Conservation (phyloP, 2,113 vertebrate species). For the Eubucco bourcierii region DNA sequence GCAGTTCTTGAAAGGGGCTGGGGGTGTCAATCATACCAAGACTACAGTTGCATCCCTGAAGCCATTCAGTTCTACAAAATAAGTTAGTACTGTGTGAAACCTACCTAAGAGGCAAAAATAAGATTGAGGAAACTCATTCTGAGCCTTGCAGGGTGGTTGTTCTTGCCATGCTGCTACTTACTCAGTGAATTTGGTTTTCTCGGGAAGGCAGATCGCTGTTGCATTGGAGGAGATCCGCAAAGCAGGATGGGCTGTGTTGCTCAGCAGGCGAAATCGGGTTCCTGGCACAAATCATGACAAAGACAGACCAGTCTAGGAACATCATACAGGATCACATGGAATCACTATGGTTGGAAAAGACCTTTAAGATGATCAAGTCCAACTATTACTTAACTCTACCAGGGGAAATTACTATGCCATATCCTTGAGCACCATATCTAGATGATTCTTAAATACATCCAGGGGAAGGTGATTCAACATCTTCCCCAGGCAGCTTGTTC, state of each 20-base stretch:
- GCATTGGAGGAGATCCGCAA: conserved; percentile 84
- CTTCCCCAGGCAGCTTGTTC: too few relatives aligned
- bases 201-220: conserved; percentile 79
- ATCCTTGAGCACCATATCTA: too few relatives aligned
- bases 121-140: neutral
- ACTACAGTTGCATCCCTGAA: neutral
- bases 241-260: conserved; percentile 81
- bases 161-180: conserved; percentile 61
- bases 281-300: conserved; percentile 70
- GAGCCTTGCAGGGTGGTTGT: neutral
- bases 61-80: neutral
- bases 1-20: neutral
- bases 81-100: neutral
- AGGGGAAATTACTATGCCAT: too few relatives aligned
- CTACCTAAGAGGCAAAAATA: neutral
- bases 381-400: too few relatives aligned
- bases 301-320: neutral
- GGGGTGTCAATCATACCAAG: accelerated
- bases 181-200: conserved; percentile 77
- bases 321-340: too few relatives aligned
- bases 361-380: too few relatives aligned
- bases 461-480: too few relatives aligned
- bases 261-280: conserved; percentile 88
- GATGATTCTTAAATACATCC: too few relatives aligned
- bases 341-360: too few relatives aligned